These are phyloP conservation scores for Avahi laniger DNA, from an alignment of 2,797 vertebrate genomes.

Conservation along the genomic window DNA sequence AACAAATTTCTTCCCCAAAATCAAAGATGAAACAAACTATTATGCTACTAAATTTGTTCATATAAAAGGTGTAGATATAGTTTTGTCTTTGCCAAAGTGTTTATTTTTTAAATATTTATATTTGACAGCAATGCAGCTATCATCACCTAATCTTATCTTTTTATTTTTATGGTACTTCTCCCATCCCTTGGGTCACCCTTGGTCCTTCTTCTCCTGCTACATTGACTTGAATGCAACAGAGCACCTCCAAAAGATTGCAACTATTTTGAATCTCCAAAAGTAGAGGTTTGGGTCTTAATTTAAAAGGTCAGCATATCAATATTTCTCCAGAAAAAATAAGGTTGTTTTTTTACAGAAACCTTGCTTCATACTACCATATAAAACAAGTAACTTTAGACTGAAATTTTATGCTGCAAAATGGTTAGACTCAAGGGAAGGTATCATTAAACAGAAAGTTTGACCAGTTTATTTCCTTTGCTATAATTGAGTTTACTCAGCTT, in stretches of 20 bases:
- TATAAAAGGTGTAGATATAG: neutral
- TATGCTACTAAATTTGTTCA: neutral
- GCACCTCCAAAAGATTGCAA: neutral
- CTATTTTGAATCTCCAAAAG: neutral
- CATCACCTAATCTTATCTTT: neutral
- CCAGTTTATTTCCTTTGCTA: neutral
- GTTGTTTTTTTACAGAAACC: neutral
- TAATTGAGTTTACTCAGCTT: neutral
- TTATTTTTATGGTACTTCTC: neutral
- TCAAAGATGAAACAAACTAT: neutral
- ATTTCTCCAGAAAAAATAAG: neutral
- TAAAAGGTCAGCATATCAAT: neutral
- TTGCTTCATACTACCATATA: neutral
- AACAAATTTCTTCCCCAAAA: neutral
- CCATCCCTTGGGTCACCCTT: neutral
- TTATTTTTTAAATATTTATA: neutral
- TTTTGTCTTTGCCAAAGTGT: neutral
- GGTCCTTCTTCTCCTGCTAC: neutral
- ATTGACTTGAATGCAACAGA: neutral
- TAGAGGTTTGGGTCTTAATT: neutral
- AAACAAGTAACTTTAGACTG: neutral
- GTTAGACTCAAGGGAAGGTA: neutral
- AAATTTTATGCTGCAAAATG: neutral
- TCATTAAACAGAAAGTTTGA: neutral
- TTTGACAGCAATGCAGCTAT: neutral